Base-by-base conservation (phyloP, 2,797 vertebrate species). In the Lepidocolaptes lacrymiger region DNA sequence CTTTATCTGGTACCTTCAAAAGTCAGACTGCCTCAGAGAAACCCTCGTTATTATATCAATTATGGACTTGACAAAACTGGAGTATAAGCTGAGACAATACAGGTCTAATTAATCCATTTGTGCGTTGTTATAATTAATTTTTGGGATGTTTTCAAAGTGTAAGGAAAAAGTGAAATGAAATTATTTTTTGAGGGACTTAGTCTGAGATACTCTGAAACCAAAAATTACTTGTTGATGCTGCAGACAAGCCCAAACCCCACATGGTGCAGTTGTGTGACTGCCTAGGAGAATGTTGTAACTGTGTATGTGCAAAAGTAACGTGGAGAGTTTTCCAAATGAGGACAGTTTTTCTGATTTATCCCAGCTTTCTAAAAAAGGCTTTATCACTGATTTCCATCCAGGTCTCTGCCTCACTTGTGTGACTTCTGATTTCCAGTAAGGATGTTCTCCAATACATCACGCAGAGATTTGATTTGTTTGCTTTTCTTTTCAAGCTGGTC, bases 401-500 rank as follows among this genome's bases (percentile, higher is more conserved):
- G 61, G 51, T 8, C 15, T 58, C 14, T 82, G 9, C 37, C 10
- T 59, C 61, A 23, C 36, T 32, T 51, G 9, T n/a, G 27, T 74
- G 72, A 61, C 16, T 75, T 80, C 12, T 66, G 16, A 8, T 72
- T 76, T 63, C 46, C 12, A 24, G 0, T 6, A 34, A n/a, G 21
- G 22, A 5, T 0, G 4, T 61, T 83, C 66, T 68, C 4, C 26
- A 26, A 10, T 36, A 5, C 4, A 4, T 46, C 37, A 3, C 14
- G 3, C 17, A 12, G 43, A 41, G 43, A 61, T 44, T 64, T 44
- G 62, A 89, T 21, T 15, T 6, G 7, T 77, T 86, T 91, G 72
- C 68, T 93, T 89, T 94, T 51, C 80, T 72, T 48, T 54, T 94
- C 68, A 89, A 99, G 99, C 80, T 98, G 98, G 98, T 98, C 99